Evolutionary conservation across 2,888 invertebrate species (phyloP).

Genomic region (Drosophila testacea): DNA sequence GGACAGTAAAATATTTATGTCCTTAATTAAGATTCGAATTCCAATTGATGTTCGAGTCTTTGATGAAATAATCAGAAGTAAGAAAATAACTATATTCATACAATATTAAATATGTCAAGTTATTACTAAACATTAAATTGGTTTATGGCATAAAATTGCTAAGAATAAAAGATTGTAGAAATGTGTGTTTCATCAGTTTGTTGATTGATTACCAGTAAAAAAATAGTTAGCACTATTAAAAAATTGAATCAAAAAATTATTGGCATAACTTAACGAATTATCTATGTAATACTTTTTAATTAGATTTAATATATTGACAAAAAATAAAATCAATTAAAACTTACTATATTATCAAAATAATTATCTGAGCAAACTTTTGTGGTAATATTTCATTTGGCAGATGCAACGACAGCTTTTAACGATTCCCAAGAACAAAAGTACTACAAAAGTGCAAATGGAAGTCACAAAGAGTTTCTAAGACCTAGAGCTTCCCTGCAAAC

Average conservation of each 20-base stretch:
- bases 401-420: slow-evolving; percentile 27
- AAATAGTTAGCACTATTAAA: too few relatives aligned
- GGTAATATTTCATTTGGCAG: slow-evolving; percentile 46
- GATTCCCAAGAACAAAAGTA: slow-evolving; percentile 17
- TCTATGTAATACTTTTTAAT: too few relatives aligned
- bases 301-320: too few relatives aligned
- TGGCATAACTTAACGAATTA: too few relatives aligned
- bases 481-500: slow-evolving; percentile 3
- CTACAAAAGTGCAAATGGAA: slow-evolving; percentile 69
- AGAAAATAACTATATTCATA: background rate
- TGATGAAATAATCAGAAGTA: background rate
- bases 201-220: too few relatives aligned
- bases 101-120: background rate
- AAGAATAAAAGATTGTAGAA: background rate
- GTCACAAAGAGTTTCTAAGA: slow-evolving; percentile 53
- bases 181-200: background rate
- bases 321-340: too few relatives aligned
- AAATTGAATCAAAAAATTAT: too few relatives aligned
- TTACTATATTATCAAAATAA: background rate
- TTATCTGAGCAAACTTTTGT: slow-evolving; percentile 26
- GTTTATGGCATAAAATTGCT: background rate
- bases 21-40: slow-evolving; percentile 2
- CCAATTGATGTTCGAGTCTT: background rate
- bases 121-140: background rate
- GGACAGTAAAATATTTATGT: slow-evolving; percentile 6